Conservation (phyloP, 1,140 invertebrate species). For the Papilio dardanus region DNA sequence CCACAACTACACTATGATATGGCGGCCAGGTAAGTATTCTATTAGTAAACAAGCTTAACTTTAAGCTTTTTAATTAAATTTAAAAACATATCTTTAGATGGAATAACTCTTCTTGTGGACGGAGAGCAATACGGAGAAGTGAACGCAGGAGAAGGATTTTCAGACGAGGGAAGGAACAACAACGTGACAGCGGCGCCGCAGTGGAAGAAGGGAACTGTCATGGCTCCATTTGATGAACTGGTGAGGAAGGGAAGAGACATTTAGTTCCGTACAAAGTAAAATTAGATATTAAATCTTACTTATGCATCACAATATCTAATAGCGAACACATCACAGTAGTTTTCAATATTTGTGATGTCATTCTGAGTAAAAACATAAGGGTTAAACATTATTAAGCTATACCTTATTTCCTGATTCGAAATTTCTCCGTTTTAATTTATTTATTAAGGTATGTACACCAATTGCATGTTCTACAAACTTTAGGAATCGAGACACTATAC, state of each 20-base stretch:
- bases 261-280: neutral
- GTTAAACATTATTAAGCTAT: too few relatives aligned
- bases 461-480: too few relatives aligned
- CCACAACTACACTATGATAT: constrained; percentile 39
- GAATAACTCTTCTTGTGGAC: constrained; percentile 67
- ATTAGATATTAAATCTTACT: too few relatives aligned
- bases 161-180: constrained; percentile 52
- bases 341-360: too few relatives aligned
- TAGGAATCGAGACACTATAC: too few relatives aligned
- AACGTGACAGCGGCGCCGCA: constrained; percentile 63
- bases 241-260: constrained; percentile 23
- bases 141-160: constrained; percentile 68
- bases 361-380: too few relatives aligned
- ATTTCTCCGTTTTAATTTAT: too few relatives aligned
- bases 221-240: constrained; percentile 73
- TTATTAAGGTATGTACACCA: too few relatives aligned
- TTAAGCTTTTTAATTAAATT: constrained; percentile 13
- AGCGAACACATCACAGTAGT: too few relatives aligned
- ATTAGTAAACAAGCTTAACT: too few relatives aligned
- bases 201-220: constrained; percentile 66
- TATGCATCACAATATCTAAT: too few relatives aligned
- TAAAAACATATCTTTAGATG: constrained; percentile 59
- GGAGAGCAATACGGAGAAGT: constrained; percentile 66
- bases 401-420: too few relatives aligned
- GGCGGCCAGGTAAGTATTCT: constrained; percentile 42